A percentile compares a stretch with the other conserved stretches of the same genome.
Conservation (phyloP, 2,888 invertebrate species). For the Andricus curvator region DNA sequence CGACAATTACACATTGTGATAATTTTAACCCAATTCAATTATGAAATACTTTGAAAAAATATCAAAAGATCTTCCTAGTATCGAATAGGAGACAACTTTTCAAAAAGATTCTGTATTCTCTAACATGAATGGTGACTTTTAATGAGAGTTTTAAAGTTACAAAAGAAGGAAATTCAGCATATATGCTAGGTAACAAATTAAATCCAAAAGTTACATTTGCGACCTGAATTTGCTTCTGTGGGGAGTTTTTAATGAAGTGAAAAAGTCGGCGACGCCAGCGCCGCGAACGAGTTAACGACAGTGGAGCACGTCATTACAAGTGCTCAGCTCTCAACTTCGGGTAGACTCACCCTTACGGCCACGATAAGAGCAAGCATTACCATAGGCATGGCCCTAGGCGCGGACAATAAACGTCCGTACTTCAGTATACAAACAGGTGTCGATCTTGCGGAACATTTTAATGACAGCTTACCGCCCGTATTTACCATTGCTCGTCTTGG, state of each 20-base stretch:
- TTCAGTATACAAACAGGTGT: slow-evolving; percentile 58
- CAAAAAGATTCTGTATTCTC: background rate
- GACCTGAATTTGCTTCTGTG: slow-evolving; percentile 4
- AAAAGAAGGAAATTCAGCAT: background rate
- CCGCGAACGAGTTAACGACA: slow-evolving; percentile 17
- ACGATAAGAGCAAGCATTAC: slow-evolving; percentile 49
- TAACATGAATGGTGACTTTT: background rate
- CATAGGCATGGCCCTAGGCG: slow-evolving; percentile 49
- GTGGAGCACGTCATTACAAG: slow-evolving; percentile 30
- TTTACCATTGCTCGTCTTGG: slow-evolving; percentile 69
- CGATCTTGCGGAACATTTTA: slow-evolving; percentile 78
- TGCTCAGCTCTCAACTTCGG: slow-evolving; percentile 43
- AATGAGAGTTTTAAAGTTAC: background rate
- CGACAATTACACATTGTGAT: no score
- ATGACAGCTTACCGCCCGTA: slow-evolving; percentile 75
- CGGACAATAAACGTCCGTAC: no score
- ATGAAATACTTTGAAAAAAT: no score
- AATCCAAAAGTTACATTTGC: background rate
- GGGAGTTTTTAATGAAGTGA: slow-evolving; percentile 26
- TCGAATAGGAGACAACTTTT: background rate
- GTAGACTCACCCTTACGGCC: slow-evolving; percentile 48
- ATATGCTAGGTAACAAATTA: background rate
- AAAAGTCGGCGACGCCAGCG: slow-evolving; percentile 4
- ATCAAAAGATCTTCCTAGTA: no score
- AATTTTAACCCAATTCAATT: no score